Evolutionary conservation across 2,888 invertebrate genomes (phyloP).

Genomic region (Dicranocentrus wangi): DNA sequence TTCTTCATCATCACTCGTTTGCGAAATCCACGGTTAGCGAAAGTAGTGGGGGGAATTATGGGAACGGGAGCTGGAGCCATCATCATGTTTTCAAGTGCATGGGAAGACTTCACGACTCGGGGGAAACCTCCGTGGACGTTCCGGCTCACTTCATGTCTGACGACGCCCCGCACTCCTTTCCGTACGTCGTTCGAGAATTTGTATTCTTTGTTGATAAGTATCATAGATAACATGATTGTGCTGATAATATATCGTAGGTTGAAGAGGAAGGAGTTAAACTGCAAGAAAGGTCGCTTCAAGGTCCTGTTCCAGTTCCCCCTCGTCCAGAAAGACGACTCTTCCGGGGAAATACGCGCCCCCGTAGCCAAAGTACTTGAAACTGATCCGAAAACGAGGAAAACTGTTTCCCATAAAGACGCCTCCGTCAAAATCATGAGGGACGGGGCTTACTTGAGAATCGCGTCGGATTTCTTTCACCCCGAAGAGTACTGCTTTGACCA

Average conservation of each 20-base stretch:
- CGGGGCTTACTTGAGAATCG: constrained; percentile 17
- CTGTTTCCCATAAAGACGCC: neutral
- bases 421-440: constrained; percentile 10
- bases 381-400: constrained; percentile 18
- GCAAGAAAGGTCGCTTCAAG: constrained; percentile 44
- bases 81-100: constrained; percentile 27
- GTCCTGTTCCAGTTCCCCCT: constrained; percentile 11
- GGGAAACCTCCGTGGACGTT: constrained; percentile 17
- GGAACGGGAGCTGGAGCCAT: neutral
- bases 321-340: neutral
- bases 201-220: neutral
- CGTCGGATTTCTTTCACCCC: constrained; percentile 30
- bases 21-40: neutral
- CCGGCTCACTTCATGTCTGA: constrained; percentile 24
- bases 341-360: neutral
- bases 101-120: constrained; percentile 34
- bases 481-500: constrained; percentile 44
- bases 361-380: constrained; percentile 32
- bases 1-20: neutral
- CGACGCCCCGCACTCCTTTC: neutral
- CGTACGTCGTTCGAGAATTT: neutral
- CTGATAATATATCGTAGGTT: constrained; percentile 11
- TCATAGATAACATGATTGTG: neutral
- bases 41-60: neutral
- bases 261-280: constrained; percentile 36